Base-by-base conservation (phyloP, 2,888 invertebrate genomes). In the Drosophila fungiperda region DNA sequence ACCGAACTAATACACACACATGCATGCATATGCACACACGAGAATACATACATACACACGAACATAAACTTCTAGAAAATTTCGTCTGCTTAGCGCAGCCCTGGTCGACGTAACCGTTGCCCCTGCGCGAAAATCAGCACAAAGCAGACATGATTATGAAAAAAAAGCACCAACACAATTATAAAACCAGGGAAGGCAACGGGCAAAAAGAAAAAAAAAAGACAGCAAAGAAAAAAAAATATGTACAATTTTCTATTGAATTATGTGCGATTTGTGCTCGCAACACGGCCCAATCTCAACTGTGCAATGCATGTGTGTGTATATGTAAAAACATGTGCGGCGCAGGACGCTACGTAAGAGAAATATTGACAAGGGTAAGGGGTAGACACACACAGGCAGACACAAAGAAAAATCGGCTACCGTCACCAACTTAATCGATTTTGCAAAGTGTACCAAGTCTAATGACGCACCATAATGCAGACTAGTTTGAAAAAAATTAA, bases 291-390 rank as follows among this genome's bases (percentile, higher is more conserved):
- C 42, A 49, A 26, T 23, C 48, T 59, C 62, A 63, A 17, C 45
- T 26, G 26, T 42, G 63, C 12, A 11, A 62, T 29, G 26, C 29
- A 64, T 29, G 42, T 52, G 50, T 69, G 29, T 55, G 52, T 57
- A 64, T 84, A 72, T 64, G 40, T 29, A 20, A 38, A 70, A 89
- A 80, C 89, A 87, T 89, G 85, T 89, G 89, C 83, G 74, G 82
- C 86, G 80, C 89, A 86, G 83, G 88, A 88, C 89, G 84, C 86
- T 83, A 73, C 85, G 77, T 80, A 77, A 72, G 79, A 76, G 73
- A 66, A 66, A 68, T 67, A 53, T 61, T 67, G 70, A 78, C 67
- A 60, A 59, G 63, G 53, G 58, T 68, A 75, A 40, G 57, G 62
- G 45, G 45, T 45, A 45, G 23, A 23, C 45, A 57, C 65, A 71